Conservation (phyloP, 1,140 invertebrate species). For the Trachymyrmex cornetzi region DNA sequence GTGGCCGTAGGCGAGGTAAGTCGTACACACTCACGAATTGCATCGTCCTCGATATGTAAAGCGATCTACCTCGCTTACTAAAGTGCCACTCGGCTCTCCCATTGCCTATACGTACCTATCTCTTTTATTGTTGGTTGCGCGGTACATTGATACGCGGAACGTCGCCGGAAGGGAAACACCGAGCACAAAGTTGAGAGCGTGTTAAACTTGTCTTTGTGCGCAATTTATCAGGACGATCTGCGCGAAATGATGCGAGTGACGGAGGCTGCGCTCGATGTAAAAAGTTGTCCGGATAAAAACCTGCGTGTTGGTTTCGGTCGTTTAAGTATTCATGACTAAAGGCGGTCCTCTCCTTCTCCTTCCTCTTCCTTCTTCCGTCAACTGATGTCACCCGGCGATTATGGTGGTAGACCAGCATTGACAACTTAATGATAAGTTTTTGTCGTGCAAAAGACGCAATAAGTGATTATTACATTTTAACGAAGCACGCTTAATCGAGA, state of each 20-base stretch:
- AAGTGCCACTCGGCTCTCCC: conserved; percentile 68
- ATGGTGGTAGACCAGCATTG: conserved; percentile 1
- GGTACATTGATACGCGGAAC: conserved; percentile 59
- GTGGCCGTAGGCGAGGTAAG: conserved; percentile 61
- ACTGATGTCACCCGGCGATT: conserved; percentile 28
- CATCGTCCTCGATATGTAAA: conserved; percentile 50
- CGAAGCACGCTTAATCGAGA: background rate
- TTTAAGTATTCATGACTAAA: conserved; percentile 47
- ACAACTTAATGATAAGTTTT: conserved; percentile 33
- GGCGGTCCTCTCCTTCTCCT: background rate
- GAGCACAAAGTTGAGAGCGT: conserved; percentile 45
- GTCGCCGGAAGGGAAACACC: conserved; percentile 35
- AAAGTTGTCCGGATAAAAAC: background rate
- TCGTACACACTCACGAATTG: conserved; percentile 65
- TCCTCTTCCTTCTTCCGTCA: conserved; percentile 21
- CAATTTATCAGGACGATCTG: conserved; percentile 27
- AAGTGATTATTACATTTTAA: conserved; percentile 32
- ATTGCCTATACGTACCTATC: conserved; percentile 57
- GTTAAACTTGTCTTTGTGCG: conserved; percentile 62
- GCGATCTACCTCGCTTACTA: conserved; percentile 56
- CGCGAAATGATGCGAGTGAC: conserved; percentile 17
- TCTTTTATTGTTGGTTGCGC: conserved; percentile 65
- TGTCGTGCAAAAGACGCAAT: conserved; percentile 15
- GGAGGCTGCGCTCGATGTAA: background rate
- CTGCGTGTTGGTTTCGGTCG: background rate